Base-by-base conservation (phyloP, 2,888 invertebrate genomes). In the Anoplius nigerrimus region DNA sequence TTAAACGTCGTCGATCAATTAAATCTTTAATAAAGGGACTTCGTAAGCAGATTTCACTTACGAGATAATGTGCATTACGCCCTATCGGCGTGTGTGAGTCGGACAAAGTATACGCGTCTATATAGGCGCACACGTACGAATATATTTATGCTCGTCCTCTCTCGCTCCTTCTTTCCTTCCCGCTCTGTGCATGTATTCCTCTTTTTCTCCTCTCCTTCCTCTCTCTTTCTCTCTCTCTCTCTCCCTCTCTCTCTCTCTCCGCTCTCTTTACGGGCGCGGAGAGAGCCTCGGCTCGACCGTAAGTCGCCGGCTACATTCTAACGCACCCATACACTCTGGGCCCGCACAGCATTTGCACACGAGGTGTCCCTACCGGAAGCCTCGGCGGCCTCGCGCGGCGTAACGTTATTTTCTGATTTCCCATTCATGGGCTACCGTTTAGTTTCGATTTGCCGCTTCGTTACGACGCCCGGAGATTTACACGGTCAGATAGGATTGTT, bases 381-480 rank as follows among this genome's bases (percentile, higher is more conserved):
- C 34, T 76, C 71, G 71, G 75, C 79, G 82, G 77, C 76, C 80
- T 80, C 82, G 80, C 77, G 75, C 77, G 76, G 73, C 79, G 83
- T 78, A 83, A 83, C 82, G 79, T 79, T 83, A 81, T 83, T 84
- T 83, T 80, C 82, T 81, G 81, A 83, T 84, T 84, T 84, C 82
- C 81, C 82, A 83, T 84, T 83, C 83, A 82, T 78, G 82, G 81
- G 78, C 81, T 80, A 77, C 84, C 86, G 85, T 86, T 86, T 86
- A 86, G 86, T 84, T 86, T 86, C 84, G 86, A 86, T 86, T 86
- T 86, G 84, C 86, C 84, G 86, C 82, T 86, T 85, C 86, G 86
- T 86, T 86, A 86, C 85, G 82, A 83, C 79, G 81, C 78, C 72
- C 68, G 66, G 84, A 86, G 86, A 86, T 86, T 85, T 85, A 86